phyloP scores from a whole-genome alignment of 2,888 invertebrate genomes.

The Linyphia triangularis region DNA sequence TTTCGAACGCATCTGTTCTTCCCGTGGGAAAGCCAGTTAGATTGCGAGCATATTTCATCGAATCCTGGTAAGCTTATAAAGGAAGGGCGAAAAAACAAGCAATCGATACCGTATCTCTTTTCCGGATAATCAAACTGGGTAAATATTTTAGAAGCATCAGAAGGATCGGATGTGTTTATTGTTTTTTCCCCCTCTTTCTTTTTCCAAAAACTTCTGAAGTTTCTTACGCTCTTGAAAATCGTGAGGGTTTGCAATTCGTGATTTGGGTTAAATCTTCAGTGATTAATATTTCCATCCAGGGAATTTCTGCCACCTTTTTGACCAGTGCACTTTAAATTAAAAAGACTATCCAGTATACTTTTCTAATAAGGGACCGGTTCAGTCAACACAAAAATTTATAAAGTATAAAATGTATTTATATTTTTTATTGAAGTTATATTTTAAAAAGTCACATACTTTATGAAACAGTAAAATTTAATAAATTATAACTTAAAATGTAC shows the following conservation, averaged over 20 bases:
- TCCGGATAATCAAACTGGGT: constrained; percentile 11
- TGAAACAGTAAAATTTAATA: too few relatives aligned
- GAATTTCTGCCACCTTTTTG: too few relatives aligned
- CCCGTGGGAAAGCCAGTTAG: constrained; percentile 3
- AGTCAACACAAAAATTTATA: too few relatives aligned
- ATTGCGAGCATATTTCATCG: not conserved
- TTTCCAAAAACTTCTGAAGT: not conserved
- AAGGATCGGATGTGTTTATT: not conserved
- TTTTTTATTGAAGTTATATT: too few relatives aligned
- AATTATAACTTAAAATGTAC: too few relatives aligned
- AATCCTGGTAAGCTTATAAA: constrained; percentile 4
- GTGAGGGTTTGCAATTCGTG: constrained; percentile 20
- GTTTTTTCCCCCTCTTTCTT: not conserved
- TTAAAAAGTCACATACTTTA: too few relatives aligned
- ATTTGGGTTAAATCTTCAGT: constrained; percentile 14
- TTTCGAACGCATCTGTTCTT: not conserved
- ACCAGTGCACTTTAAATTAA: too few relatives aligned
- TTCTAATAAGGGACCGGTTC: too few relatives aligned
- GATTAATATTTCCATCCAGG: too few relatives aligned
- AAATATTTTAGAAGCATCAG: constrained; percentile 32
- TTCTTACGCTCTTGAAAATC: constrained; percentile 15
- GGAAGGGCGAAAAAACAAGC: not conserved
- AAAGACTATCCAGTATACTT: too few relatives aligned
- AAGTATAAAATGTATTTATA: too few relatives aligned
- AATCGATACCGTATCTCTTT: constrained; percentile 15